phyloP scores from a whole-genome alignment of 2,888 invertebrate species.

The Erebia ligea region DNA sequence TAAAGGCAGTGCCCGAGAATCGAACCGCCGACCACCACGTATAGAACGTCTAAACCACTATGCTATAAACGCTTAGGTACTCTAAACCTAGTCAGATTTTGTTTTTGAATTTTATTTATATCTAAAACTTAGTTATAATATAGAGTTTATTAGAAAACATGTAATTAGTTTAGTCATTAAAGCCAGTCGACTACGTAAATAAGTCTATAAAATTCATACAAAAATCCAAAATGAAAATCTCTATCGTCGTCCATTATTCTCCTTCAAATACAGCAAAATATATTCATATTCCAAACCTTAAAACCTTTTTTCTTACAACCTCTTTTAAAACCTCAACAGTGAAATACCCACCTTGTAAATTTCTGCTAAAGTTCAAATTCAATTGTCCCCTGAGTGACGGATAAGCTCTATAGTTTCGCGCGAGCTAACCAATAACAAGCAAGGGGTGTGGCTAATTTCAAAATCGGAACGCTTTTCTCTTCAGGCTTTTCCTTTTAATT shows the following conservation, averaged over 20 bases:
- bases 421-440: constrained; percentile 69
- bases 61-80: too few relatives aligned
- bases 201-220: constrained; percentile 39
- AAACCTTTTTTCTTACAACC: constrained; percentile 37
- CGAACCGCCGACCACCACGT: too few relatives aligned
- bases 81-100: neutral
- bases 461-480: constrained; percentile 71
- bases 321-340: constrained; percentile 18
- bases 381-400: neutral
- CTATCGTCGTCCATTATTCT: constrained; percentile 43
- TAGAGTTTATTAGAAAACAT: neutral
- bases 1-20: too few relatives aligned
- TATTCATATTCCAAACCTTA: constrained; percentile 53
- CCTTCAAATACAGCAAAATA: constrained; percentile 52
- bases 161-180: constrained; percentile 15
- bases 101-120: neutral
- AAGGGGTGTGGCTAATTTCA: constrained; percentile 76
- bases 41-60: too few relatives aligned
- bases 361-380: constrained; percentile 21
- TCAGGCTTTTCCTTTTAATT: constrained; percentile 56
- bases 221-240: constrained; percentile 41
- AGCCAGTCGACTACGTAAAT: constrained; percentile 28
- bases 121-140: neutral
- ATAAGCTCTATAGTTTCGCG: constrained; percentile 48
- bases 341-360: constrained; percentile 24